Conservation (phyloP, 2,888 invertebrate species). For the Aradus depressus region DNA sequence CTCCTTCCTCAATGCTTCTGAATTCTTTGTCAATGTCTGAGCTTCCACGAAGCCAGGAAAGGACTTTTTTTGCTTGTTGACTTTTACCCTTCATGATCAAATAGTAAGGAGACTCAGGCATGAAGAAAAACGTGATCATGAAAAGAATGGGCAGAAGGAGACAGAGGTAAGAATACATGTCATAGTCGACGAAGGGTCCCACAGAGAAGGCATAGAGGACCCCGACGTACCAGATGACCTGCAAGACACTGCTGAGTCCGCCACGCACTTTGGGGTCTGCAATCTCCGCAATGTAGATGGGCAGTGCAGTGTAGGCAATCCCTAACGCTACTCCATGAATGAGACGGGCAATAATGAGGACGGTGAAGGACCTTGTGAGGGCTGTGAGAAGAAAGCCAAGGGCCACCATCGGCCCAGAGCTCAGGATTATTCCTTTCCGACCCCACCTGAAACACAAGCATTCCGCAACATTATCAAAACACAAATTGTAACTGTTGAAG, state of each 20-base stretch:
- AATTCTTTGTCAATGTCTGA: conserved; percentile 23
- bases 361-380: conserved; percentile 22
- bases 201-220: conserved; percentile 27
- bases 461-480: too few species aligned
- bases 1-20: conserved; percentile 20
- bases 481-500: too few species aligned
- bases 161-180: conserved; percentile 37
- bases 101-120: conserved; percentile 52
- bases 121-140: conserved; percentile 42
- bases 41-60: conserved; percentile 23
- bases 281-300: conserved; percentile 32
- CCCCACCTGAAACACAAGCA: conserved; percentile 25
- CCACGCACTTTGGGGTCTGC: conserved; percentile 30
- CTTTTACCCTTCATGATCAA: conserved; percentile 43
- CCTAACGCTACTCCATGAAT: conserved; percentile 30
- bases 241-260: conserved; percentile 30
- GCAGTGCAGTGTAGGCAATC: conserved; percentile 29
- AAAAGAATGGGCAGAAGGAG: conserved; percentile 42
- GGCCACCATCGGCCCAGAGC: conserved; percentile 27
- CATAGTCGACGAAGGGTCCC: conserved; percentile 35
- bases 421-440: conserved; percentile 28
- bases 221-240: conserved; percentile 30
- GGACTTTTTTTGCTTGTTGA: conserved; percentile 38
- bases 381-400: conserved; percentile 28
- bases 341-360: conserved; percentile 27